phyloP scores from a whole-genome alignment of 2,113 vertebrate genomes.

The Eleginops maclovinus region DNA sequence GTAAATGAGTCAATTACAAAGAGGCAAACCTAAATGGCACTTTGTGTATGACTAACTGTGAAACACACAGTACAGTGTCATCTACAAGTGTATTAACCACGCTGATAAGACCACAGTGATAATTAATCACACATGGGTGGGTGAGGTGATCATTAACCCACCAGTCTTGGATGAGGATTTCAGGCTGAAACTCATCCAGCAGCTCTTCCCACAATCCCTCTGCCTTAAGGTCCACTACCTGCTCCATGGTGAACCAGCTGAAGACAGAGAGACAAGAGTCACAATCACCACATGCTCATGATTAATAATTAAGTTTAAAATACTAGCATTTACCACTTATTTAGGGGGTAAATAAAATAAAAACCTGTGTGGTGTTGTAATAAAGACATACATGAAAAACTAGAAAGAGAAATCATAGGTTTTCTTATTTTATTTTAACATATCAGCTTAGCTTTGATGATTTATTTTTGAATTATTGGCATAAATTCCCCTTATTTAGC shows the following conservation, averaged over 20 bases:
- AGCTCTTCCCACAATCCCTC: conserved; percentile 89
- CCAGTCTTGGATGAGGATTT: conserved; percentile 89
- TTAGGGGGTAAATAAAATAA: too few relatives aligned
- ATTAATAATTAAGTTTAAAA: neutral
- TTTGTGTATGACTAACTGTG: neutral
- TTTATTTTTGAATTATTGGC: too few relatives aligned
- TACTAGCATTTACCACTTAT: too few relatives aligned
- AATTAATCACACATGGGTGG: neutral
- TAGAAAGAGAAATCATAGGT: too few relatives aligned
- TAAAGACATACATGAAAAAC: too few relatives aligned
- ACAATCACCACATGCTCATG: neutral
- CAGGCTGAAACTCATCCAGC: conserved; percentile 87
- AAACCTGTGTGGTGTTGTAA: too few relatives aligned
- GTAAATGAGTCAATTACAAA: neutral
- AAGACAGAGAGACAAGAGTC: neutral
- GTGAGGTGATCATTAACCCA: conserved; percentile 55
- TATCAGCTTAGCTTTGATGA: too few relatives aligned
- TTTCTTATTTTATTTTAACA: too few relatives aligned
- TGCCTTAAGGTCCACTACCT: conserved; percentile 86
- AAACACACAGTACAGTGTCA: conserved; percentile 1
- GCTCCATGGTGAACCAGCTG: conserved; percentile 91
- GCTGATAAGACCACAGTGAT: conserved; percentile 21
- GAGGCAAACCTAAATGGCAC: neutral
- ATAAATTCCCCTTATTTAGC: too few relatives aligned
- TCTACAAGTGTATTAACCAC: neutral